Percentiles rank a stretch among this genome's conserved stretches.
Evolutionary conservation across 2,113 vertebrate genomes (phyloP).

Genomic region (Nipponia nippon): DNA sequence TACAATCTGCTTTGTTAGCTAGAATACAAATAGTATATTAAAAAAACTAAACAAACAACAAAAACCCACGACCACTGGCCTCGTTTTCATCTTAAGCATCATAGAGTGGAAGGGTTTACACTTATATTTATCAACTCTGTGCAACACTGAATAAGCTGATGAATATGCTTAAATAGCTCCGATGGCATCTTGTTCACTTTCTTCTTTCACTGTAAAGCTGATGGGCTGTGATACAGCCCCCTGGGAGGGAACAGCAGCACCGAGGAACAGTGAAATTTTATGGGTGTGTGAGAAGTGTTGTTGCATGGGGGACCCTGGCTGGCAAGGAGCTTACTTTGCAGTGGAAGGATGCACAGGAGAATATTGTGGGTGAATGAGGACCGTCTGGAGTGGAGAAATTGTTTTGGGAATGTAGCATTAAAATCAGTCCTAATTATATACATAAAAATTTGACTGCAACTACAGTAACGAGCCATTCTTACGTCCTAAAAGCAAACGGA

Average conservation of each 20-base stretch:
- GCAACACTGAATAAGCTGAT: neutral
- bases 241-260: neutral
- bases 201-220: neutral
- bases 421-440: neutral
- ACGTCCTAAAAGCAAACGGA: neutral
- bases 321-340: neutral
- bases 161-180: neutral
- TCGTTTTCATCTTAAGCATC: neutral
- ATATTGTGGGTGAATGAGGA: neutral
- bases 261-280: neutral
- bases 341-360: neutral
- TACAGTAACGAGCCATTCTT: neutral
- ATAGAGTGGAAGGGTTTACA: neutral
- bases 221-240: neutral
- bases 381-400: neutral
- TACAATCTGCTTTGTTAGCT: neutral
- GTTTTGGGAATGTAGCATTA: neutral
- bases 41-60: neutral
- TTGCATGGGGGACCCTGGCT: neutral
- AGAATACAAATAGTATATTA: neutral
- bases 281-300: neutral
- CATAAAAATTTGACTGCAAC: neutral
- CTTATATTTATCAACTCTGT: neutral
- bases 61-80: neutral
- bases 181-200: neutral